Percentiles rank a stretch among this genome's conserved stretches.
These are phyloP conservation scores for Ceratothoa steindachneri DNA, from an alignment of 2,888 invertebrate species.

Conservation along the genomic window DNA sequence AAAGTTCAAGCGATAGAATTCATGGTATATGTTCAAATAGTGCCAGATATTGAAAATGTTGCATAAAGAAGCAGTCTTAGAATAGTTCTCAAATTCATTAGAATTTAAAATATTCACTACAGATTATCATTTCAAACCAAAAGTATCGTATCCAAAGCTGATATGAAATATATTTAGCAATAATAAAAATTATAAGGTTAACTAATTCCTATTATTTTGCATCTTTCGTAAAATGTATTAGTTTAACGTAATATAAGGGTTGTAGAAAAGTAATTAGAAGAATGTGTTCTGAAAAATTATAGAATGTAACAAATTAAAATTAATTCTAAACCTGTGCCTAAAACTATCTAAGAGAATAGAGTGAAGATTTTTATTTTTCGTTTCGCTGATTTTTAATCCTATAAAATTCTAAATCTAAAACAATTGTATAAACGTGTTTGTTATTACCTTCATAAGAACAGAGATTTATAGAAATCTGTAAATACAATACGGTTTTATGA, in stretches of 20 bases:
- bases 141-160: too few relatives aligned
- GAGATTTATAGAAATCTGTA: not conserved
- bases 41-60: too few relatives aligned
- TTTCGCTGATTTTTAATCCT: not conserved
- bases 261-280: too few relatives aligned
- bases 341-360: not conserved
- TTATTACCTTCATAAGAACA: not conserved
- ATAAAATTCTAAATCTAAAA: not conserved
- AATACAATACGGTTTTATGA: not conserved
- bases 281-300: not conserved
- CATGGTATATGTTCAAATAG: too few relatives aligned
- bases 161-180: too few relatives aligned
- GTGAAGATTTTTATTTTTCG: not conserved
- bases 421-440: not conserved
- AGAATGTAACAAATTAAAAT: not conserved
- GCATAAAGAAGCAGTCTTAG: too few relatives aligned
- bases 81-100: too few relatives aligned
- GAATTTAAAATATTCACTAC: too few relatives aligned
- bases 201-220: not conserved
- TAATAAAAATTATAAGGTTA: too few relatives aligned
- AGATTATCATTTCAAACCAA: too few relatives aligned
- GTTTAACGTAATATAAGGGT: not conserved
- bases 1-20: too few relatives aligned
- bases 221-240: not conserved
- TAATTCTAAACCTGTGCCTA: not conserved